These are phyloP conservation scores for Glyptemys insculpta DNA, from an alignment of 2,797 vertebrate genomes.

Conservation along the genomic window DNA sequence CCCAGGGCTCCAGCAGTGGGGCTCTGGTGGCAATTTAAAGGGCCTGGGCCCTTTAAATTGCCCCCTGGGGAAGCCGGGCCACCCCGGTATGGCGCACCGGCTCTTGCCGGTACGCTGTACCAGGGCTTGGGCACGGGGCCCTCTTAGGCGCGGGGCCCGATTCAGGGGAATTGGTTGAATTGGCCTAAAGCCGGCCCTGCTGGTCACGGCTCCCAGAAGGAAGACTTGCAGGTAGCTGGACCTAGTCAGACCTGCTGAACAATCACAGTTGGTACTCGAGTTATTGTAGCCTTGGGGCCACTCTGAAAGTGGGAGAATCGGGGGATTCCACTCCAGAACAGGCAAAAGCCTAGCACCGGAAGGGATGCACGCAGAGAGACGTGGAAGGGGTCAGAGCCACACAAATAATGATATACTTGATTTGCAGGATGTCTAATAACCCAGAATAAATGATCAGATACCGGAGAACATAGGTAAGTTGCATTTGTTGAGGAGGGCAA, in stretches of 20 bases:
- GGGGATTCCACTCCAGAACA: background rate
- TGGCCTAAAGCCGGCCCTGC: no score
- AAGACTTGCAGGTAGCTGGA: background rate
- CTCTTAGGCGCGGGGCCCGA: no score
- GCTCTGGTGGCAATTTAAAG: no score
- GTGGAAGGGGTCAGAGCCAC: background rate
- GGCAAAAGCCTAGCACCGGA: background rate
- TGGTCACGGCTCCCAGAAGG: background rate
- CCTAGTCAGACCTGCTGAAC: background rate
- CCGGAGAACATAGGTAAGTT: background rate
- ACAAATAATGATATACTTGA: background rate
- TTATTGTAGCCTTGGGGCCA: no score
- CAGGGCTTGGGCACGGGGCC: no score
- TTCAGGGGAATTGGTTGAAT: no score
- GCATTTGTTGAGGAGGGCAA: no score
- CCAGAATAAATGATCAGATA: background rate
- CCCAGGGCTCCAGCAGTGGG: no score
- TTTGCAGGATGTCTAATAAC: background rate
- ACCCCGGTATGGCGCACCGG: no score
- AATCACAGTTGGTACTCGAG: background rate
- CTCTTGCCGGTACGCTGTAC: no score
- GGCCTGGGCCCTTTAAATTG: no score
- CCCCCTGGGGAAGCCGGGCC: no score
- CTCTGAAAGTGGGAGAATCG: background rate
- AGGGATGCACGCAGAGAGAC: background rate